Percentiles rank a stretch among this genome's conserved stretches.
Evolutionary conservation across 2,113 vertebrate genomes (phyloP).

Genomic region (Candoia aspera): DNA sequence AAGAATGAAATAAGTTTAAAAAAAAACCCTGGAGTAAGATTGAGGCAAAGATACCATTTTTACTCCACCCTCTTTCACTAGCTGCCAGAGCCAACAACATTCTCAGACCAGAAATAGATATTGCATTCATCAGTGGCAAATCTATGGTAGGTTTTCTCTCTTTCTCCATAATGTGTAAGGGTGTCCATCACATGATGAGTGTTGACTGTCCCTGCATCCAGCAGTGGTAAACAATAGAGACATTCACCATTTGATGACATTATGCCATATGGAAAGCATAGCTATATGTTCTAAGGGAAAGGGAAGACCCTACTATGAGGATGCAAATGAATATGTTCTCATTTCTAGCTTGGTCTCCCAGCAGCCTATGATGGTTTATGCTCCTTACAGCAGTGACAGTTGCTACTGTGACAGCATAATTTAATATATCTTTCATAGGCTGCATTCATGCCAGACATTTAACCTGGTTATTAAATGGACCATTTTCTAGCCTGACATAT

Average conservation of each 20-base stretch:
- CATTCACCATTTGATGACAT: neutral
- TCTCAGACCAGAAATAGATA: neutral
- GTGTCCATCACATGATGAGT: neutral
- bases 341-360: neutral
- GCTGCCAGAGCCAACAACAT: neutral
- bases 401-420: neutral
- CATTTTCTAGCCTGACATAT: neutral
- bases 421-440: neutral
- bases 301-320: neutral
- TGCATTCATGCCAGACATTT: neutral
- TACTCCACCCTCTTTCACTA: neutral
- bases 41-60: neutral
- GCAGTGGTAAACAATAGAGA: neutral
- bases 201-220: neutral
- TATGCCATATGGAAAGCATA: neutral
- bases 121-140: neutral
- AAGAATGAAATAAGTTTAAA: neutral
- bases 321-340: neutral
- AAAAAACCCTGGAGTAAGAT: neutral
- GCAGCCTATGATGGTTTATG: neutral
- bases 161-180: neutral
- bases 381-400: neutral
- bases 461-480: neutral
- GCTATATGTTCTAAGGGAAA: neutral
- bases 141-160: neutral